Evolutionary conservation across 2,797 vertebrate genomes (phyloP).

Genomic region (Pelochelys cantorii): DNA sequence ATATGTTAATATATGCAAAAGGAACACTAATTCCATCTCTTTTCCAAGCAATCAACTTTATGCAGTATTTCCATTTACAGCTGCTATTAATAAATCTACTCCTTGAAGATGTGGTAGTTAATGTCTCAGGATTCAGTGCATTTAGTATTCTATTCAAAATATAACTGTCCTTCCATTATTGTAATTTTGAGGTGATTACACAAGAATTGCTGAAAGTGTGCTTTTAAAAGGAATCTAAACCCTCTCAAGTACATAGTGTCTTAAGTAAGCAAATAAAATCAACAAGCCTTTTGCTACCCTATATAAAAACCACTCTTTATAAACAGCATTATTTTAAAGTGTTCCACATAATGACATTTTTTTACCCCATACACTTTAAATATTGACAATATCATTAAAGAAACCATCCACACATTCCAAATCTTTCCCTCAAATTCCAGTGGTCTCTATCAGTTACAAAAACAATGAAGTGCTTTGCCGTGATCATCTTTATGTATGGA

Average conservation of each 20-base stretch:
- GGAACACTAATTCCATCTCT: constrained; percentile 27
- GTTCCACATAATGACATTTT: rapidly evolving
- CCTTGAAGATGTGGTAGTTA: constrained; percentile 44
- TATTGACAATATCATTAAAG: background rate
- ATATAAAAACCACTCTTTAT: background rate
- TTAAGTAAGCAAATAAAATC: background rate
- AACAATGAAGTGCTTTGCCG: rapidly evolving
- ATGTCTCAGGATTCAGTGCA: constrained; percentile 44
- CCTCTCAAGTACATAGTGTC: constrained; percentile 8
- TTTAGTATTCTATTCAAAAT: constrained; percentile 35
- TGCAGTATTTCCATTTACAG: constrained; percentile 56
- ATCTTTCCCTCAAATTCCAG: background rate
- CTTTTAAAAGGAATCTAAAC: background rate
- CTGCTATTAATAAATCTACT: constrained; percentile 57
- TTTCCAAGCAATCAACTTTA: constrained; percentile 40
- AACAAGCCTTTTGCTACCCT: background rate
- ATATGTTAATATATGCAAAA: constrained; percentile 28
- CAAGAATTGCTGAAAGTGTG: constrained; percentile 7
- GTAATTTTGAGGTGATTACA: constrained; percentile 43
- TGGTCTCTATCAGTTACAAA: background rate
- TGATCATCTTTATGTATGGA: too few relatives aligned
- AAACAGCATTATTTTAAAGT: background rate
- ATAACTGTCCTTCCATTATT: constrained; percentile 25
- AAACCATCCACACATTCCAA: background rate
- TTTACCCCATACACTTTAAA: rapidly evolving